phyloP scores from a whole-genome alignment of 2,888 invertebrate genomes.

The Baccha elongata region DNA sequence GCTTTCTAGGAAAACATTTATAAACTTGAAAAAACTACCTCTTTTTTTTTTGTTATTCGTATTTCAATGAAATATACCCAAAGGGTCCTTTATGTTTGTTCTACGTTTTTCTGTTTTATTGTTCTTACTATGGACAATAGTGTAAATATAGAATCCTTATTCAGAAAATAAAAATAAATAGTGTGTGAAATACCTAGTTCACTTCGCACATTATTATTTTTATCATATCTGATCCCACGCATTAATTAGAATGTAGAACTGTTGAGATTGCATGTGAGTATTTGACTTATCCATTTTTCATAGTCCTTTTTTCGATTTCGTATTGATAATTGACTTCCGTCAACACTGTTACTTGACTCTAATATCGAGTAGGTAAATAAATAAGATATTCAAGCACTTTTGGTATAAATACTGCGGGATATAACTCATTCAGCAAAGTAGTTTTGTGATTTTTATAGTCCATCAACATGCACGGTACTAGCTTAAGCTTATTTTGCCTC shows the following conservation, averaged over 20 bases:
- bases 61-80: background rate
- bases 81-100: background rate
- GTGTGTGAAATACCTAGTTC: background rate
- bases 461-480: slow-evolving; percentile 20
- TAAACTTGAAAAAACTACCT: too few relatives aligned
- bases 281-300: background rate
- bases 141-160: background rate
- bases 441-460: slow-evolving; percentile 32
- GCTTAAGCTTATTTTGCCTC: background rate
- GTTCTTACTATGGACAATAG: background rate
- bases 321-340: slow-evolving; percentile 36
- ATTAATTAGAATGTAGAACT: slow-evolving; percentile 11
- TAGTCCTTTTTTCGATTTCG: background rate
- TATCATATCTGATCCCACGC: slow-evolving; percentile 1
- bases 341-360: background rate
- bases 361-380: slow-evolving; percentile 18
- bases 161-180: background rate
- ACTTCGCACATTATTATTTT: slow-evolving; percentile 4
- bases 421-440: slow-evolving; percentile 1
- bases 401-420: slow-evolving; percentile 42
- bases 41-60: background rate
- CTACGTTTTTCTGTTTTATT: background rate
- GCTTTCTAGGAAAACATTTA: too few relatives aligned
- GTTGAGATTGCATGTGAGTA: slow-evolving; percentile 11
- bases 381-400: slow-evolving; percentile 10